Evolutionary conservation across 2,797 vertebrate species (phyloP), one percentile per base, ranked within the genome.

Genomic region (Coracias cyanogaster): DNA sequence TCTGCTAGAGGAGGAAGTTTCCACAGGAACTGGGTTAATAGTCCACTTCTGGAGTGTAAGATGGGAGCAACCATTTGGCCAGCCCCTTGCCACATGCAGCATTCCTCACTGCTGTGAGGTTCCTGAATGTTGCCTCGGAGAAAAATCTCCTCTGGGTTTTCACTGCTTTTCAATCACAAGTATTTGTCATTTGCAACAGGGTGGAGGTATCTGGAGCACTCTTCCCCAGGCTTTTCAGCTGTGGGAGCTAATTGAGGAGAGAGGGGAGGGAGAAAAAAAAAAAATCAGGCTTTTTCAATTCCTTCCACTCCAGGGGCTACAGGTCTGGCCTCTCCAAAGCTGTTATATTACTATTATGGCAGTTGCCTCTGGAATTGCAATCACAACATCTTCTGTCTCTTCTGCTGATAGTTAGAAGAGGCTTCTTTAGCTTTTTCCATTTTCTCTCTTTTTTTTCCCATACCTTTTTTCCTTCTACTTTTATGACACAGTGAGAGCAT

Each of bases 301-400:
- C 43, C 22, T 78, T 86, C 22, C 14, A 81, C 82, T 71, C 16
- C 49, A 37, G 24, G 12, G 31, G 9, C 29, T 55, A 11, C 25
- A 55, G 64, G n/a, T 7, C 58, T 62, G 64, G 64, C 48, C 9
- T 90, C 52, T 90, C 52, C 28, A 85, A 67, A 87, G 55, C 26
- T 31, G 26, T 49, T 71, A 22, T 2, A 17, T 67, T 83, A 45
- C 15, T 73, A 7, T 45, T 65, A 49, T 0, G 2, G 35, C 35
- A 52, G 43, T 55, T 86, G 67, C 73, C n/a, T 94, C 81, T 95
- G 93, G 65, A 94, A 79, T 46, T 89, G 62, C 35, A 76, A 31
- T 85, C 10, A 3, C 35, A 65, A 35, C 21, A 16, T 71, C 20
- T 15, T 71, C 29, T 69, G 4, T 81, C 20, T 86, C 55, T 43